A percentile compares a stretch with the other conserved stretches of the same genome.
Conservation (phyloP, 2,113 vertebrate species). For the Tamias sibiricus region DNA sequence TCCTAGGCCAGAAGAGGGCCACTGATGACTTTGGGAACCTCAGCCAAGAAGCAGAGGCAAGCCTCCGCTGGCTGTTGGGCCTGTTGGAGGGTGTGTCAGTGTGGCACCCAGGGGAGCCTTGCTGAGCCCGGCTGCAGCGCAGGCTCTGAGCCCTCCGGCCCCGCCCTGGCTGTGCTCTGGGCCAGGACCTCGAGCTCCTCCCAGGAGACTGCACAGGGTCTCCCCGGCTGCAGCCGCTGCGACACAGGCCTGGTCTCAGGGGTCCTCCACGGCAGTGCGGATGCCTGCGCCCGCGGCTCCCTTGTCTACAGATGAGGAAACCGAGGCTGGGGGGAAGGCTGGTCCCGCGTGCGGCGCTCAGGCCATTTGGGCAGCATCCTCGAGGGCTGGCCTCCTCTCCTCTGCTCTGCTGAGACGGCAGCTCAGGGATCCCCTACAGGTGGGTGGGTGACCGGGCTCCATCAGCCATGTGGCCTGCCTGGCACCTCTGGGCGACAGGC, state of each 20-base stretch:
- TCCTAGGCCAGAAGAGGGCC: not conserved
- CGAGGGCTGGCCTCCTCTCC: not conserved
- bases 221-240: not conserved
- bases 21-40: not conserved
- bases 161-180: not conserved
- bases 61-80: not conserved
- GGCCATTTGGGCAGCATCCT: not conserved
- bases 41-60: accelerated
- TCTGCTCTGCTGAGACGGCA: not conserved
- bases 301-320: not conserved
- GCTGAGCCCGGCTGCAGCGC: not conserved
- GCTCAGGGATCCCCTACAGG: not conserved
- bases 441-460: not conserved
- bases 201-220: not conserved
- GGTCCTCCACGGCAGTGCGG: accelerated
- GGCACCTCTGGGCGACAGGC: too few species aligned
- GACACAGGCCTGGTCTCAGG: not conserved
- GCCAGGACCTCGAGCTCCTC: not conserved
- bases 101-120: too few species aligned
- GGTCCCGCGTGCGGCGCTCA: not conserved
- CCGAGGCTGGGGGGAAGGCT: not conserved
- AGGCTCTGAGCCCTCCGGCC: accelerated
- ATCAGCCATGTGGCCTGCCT: not conserved
- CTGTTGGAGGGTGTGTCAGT: not conserved
- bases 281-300: not conserved